Conservation (phyloP, 2,797 vertebrate genomes). For the Galagoides demidoff region DNA sequence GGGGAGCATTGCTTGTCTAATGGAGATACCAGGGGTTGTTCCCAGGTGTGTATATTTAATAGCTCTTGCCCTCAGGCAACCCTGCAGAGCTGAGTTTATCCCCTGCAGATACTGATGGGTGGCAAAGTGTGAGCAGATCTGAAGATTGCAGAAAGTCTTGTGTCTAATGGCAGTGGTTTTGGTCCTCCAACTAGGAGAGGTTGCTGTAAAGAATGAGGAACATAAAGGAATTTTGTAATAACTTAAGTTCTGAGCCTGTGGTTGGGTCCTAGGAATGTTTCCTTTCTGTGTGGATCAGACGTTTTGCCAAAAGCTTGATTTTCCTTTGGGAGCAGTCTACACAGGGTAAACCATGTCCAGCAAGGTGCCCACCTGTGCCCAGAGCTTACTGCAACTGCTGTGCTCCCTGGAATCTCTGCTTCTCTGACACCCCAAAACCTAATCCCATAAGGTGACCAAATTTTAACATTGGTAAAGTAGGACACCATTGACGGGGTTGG, state of each 20-base stretch:
- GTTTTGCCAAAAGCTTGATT: background rate
- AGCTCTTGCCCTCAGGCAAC: background rate
- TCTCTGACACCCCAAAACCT: background rate
- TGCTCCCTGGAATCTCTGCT: background rate
- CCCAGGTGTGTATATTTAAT: background rate
- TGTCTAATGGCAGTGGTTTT: background rate
- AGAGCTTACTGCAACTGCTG: background rate
- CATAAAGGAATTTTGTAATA: background rate
- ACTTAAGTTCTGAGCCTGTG: background rate
- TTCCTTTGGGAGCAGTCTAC: background rate
- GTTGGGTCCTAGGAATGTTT: background rate
- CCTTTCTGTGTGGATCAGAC: background rate
- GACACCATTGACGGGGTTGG: too few relatives aligned
- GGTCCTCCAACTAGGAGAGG: background rate
- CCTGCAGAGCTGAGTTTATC: background rate
- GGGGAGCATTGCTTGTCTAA: background rate
- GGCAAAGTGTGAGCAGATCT: background rate
- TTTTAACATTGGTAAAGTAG: too few relatives aligned
- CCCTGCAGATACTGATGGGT: background rate
- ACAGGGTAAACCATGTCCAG: background rate
- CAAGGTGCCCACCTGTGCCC: background rate
- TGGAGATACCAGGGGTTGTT: background rate
- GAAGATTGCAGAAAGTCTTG: background rate
- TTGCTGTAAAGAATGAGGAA: background rate
- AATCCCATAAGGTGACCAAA: background rate